Base-by-base conservation (phyloP, 2,797 vertebrate genomes). In the Sebastes reedi region DNA sequence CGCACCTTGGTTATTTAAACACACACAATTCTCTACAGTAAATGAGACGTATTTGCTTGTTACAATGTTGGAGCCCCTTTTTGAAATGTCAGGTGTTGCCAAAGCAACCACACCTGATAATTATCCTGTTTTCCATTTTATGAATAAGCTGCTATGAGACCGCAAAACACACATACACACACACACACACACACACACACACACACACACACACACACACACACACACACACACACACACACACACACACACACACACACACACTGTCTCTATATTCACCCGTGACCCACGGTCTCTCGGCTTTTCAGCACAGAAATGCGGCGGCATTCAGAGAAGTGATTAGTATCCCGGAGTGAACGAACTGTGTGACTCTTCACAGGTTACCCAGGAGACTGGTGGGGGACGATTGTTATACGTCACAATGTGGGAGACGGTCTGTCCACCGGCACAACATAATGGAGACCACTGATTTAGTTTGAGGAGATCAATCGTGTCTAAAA, bases 81-180 rank as follows among this genome's bases (percentile, higher is more conserved):
- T 58, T 46, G 1, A 83, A 88, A 87, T 80, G 67, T 42, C 62
- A 67, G 27, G 36, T 22, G 58, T 87, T 89, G 65, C 81, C 84
- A 72, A 81, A 88, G 86, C 84, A 91, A 90, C 86, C 32, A 1
- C 11, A 30, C 20, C 62, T 69, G 86, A 88, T 69, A 80, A 81
- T 58, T 66, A 88, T 86, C 74, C 42, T 27, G n/a, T 78, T 81
- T 79, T 70, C 30, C 80, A 83, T 83, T 36, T 50, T 50, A 82
- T 72, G 75, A 84, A 84, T 68, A 72, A 72, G 55, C 65, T 30
- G 13, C 42, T 42, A 29, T 61, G 46, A 62, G 67, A 66, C 32
- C 9, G 54, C 58, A 62, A 32, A 18, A 46, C 24, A 14, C 46
- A 13, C 46, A 27, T 12, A n/a, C 32, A 61, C 5, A 27, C 20